Base-by-base conservation (phyloP, 2,113 vertebrate species). In the Leucopsar rothschildi region DNA sequence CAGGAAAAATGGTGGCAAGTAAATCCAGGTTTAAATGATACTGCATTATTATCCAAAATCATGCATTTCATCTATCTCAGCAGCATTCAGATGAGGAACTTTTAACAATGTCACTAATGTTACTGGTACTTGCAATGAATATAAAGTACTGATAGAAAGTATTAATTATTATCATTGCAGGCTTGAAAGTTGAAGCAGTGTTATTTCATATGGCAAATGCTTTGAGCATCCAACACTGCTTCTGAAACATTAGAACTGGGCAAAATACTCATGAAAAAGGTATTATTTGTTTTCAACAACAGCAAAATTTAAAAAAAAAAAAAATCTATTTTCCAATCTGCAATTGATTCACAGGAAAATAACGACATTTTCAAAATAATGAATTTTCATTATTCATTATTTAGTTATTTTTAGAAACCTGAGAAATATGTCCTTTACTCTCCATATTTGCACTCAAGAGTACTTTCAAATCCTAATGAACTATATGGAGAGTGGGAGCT, bases 1-100 rank as follows among this genome's bases (percentile, higher is more conserved):
- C 90, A 88, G 87, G 29, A 87, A 95, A 95, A 97, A 95, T 94
- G 87, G 93, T 96, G 88, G 93, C 89, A 82, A 95, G 71, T 90
- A 96, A 96, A 95, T 82, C 75, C 87, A 96, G 90, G 90, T 94
- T 90, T 95, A 95, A 96, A 95, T 77, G 63, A 73, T 87, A 50
- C 33, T 52, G 55, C 68, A 66, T 69, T 80, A 81, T 88, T 72
- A 69, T 95, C 93, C 93, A 97, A 95, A 97, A 92, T 66, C 60
- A 69, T 55, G 83, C 70, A 80, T 82, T 55, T 85, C 65, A 29
- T 88, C 78, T 94, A 63, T 80, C 66, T 66, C 84, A 45, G 80
- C 66, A 88, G 82, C 87, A 91, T 94, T 94, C 79, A 90, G 85
- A 90, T 95, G 80, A 95, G 82, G 87, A 95, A 94, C 87, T 87